Evolutionary conservation across 2,888 invertebrate genomes (phyloP).

Genomic region (Drosophila birchii): DNA sequence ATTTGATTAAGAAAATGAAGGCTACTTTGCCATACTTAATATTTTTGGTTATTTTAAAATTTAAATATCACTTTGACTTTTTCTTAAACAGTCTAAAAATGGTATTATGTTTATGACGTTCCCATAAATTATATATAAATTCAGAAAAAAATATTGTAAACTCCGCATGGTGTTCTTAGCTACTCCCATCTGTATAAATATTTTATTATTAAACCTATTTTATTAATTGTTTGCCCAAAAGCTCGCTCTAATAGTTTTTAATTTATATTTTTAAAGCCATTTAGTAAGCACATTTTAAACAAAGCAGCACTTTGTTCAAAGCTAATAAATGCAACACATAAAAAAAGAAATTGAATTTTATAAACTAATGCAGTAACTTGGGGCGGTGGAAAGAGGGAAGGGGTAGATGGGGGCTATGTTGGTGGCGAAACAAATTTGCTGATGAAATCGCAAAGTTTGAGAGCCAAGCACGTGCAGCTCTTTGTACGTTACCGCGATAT

Average conservation of each 20-base stretch:
- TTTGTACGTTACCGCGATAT: conserved; percentile 42
- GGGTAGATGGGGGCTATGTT: not conserved
- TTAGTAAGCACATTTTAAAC: conserved; percentile 15
- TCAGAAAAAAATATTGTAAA: not conserved
- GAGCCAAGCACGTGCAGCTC: conserved; percentile 65
- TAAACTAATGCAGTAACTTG: conserved; percentile 46
- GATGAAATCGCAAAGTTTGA: conserved; percentile 72
- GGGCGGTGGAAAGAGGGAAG: not conserved
- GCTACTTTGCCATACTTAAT: not conserved
- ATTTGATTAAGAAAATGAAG: not conserved
- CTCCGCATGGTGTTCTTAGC: not conserved
- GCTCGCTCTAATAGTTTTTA: not conserved
- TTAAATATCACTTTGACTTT: too few species aligned
- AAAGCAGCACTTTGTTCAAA: conserved; percentile 34
- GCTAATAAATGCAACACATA: conserved; percentile 31
- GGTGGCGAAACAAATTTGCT: conserved; percentile 40
- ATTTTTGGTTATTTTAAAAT: not conserved
- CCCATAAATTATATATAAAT: not conserved
- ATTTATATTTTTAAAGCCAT: conserved; percentile 16
- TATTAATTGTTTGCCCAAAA: not conserved
- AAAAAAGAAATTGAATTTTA: conserved; percentile 50
- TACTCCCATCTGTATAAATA: not conserved
- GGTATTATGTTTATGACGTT: too few species aligned
- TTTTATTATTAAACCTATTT: too few species aligned
- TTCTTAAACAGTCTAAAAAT: too few species aligned